Evolutionary conservation across 2,113 vertebrate species (phyloP), one percentile per base, ranked within the genome.

Genomic region (human (Homo sapiens)): DNA sequence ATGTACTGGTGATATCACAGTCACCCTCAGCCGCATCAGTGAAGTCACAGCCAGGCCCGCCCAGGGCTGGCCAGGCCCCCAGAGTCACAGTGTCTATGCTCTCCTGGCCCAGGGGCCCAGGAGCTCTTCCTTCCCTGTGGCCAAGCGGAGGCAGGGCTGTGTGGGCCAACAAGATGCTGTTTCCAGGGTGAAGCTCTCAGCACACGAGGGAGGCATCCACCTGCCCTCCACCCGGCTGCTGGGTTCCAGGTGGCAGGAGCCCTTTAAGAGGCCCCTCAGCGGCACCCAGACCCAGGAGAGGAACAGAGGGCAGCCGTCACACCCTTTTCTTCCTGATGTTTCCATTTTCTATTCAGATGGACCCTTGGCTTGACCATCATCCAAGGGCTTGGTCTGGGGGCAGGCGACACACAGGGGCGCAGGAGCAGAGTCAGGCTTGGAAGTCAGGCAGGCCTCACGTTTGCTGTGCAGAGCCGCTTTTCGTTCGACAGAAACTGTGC

Each of bases 11-110:
- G 61, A 18, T 12, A 0, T 30, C 9, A 20, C 43, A 20, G 2
- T 18, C 16, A 27, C 11, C 25, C 3, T 3, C 48, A 10, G 23
- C 6, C 3, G 1, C 38, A 1, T 64, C 45, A 20, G 0, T 43
- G 45, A 35, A 30, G 9, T n/a, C 27, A 40, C 30, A 50, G 12
- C n/a, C 7, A 6, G 55, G 45, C 45, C 32, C 3, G 25, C 68
- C 1, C 38, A 3, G 8, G 10, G 35, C 45, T 7, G 43, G 20
- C 9, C 2, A 1, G n/a, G 48, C 32, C 48, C 78, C 10, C 48
- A 20, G 25, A 40, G 35, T 73, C n/a, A 55, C 38, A 27, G 17
- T 7, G 11, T 75, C 38, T 52, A n/a, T n/a, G 43, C 70, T 43
- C 16, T 23, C 43, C 22, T 22, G 43, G 17, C 22, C 20, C 22